A percentile compares a stretch with the other conserved stretches of the same genome.
phyloP scores from a whole-genome alignment of 2,888 invertebrate species.

The Pyrrhia umbra region DNA sequence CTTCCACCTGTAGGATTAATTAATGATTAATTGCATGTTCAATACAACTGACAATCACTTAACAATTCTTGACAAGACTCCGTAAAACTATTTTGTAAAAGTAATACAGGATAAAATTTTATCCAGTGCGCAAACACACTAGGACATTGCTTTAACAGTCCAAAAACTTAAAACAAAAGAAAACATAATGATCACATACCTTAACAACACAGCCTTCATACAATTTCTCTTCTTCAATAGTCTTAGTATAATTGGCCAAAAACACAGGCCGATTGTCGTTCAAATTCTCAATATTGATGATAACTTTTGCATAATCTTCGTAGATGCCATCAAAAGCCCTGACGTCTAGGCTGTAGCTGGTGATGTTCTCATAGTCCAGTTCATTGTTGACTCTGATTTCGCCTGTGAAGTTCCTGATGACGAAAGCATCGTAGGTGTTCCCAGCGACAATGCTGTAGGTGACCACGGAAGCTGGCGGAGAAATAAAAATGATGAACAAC shows the following conservation, averaged over 20 bases:
- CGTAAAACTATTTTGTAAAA: too few species aligned
- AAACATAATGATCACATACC: conserved; percentile 74
- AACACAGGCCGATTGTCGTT: conserved; percentile 98
- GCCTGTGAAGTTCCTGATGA: conserved; percentile 95
- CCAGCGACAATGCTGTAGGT: conserved; percentile 96
- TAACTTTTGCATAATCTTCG: conserved; percentile 95
- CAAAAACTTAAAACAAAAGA: too few species aligned
- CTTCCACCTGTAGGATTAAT: conserved; percentile 87
- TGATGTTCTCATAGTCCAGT: conserved; percentile 95
- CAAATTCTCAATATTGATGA: conserved; percentile 96
- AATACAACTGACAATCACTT: not conserved
- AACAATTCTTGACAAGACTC: too few species aligned
- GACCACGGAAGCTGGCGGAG: conserved; percentile 93
- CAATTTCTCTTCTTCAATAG: conserved; percentile 93
- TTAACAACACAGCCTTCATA: conserved; percentile 93
- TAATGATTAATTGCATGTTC: not conserved
- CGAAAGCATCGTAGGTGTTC: conserved; percentile 96
- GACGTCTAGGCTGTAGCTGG: conserved; percentile 95
- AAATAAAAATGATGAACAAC: not conserved
- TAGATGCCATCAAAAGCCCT: conserved; percentile 96
- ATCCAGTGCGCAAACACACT: too few species aligned
- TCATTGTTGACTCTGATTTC: conserved; percentile 94
- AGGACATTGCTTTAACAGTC: too few species aligned
- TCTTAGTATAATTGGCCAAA: conserved; percentile 92
- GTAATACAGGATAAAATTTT: too few species aligned